These are phyloP conservation scores for Meiosimyza decipiens DNA, from an alignment of 2,888 invertebrate genomes.

Conservation along the genomic window DNA sequence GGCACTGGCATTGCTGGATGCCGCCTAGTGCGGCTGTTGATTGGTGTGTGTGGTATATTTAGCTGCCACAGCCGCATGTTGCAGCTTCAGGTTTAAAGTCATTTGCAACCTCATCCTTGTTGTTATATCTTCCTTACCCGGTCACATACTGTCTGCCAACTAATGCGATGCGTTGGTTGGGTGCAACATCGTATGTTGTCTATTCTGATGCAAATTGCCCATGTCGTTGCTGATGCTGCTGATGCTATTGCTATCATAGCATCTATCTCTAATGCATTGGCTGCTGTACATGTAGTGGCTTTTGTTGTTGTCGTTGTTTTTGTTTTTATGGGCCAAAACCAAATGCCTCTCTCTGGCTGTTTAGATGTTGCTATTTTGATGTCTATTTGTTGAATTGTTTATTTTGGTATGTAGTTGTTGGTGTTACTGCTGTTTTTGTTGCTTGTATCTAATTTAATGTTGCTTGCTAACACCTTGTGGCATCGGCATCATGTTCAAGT, in stretches of 20 bases:
- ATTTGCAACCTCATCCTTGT: too few species aligned
- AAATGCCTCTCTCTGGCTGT: neutral
- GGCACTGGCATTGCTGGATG: constrained; percentile 25
- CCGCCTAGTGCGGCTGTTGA: neutral
- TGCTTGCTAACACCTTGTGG: constrained; percentile 12
- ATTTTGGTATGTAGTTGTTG: constrained; percentile 16
- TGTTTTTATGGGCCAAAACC: neutral
- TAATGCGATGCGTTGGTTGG: neutral
- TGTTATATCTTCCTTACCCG: constrained; percentile 17
- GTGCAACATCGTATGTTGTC: neutral
- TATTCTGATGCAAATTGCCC: constrained; percentile 33
- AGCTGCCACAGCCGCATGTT: neutral
- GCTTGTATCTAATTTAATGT: constrained; percentile 45
- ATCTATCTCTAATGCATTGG: constrained; percentile 26
- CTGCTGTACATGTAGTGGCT: neutral
- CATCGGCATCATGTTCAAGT: constrained; percentile 13
- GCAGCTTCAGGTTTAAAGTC: neutral
- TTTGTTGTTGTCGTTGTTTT: neutral
- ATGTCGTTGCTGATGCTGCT: constrained; percentile 45
- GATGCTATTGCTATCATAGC: constrained; percentile 31
- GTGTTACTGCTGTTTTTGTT: constrained; percentile 34
- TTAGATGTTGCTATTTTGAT: neutral
- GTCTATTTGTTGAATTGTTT: constrained; percentile 1
- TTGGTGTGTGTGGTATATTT: constrained; percentile 14
- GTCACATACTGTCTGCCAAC: constrained; percentile 25